Percentiles rank a stretch among this genome's conserved stretches.
phyloP scores from a whole-genome alignment of 2,888 invertebrate species.

The Synergus umbraculus region DNA sequence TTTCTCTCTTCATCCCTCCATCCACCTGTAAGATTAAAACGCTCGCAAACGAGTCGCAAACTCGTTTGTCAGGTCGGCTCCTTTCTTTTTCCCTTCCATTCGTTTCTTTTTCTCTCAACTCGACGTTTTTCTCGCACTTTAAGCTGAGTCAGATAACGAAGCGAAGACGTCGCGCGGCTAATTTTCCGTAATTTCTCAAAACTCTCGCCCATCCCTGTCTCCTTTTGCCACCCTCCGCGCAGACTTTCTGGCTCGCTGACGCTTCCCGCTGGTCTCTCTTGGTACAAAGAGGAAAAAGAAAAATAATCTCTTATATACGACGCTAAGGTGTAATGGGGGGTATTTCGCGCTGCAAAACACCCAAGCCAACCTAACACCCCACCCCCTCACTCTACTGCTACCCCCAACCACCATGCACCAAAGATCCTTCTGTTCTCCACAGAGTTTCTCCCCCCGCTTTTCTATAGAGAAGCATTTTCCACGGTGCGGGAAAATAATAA shows the following conservation, averaged over 20 bases:
- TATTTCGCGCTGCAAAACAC: conserved; percentile 75
- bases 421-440: conserved; percentile 12
- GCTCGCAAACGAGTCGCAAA: conserved; percentile 69
- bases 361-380: conserved; percentile 57
- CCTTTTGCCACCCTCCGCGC: conserved; percentile 46
- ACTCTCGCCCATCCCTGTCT: conserved; percentile 47
- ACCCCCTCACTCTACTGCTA: conserved; percentile 55
- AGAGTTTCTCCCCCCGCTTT: neutral
- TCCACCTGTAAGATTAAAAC: conserved; percentile 32
- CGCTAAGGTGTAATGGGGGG: conserved; percentile 73
- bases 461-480: conserved; percentile 49
- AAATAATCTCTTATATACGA: conserved; percentile 72
- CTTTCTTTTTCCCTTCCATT: conserved; percentile 53
- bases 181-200: conserved; percentile 74
- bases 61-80: conserved; percentile 62
- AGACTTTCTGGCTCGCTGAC: conserved; percentile 58
- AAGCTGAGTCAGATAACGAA: conserved; percentile 63
- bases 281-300: conserved; percentile 64
- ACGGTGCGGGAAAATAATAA: conserved; percentile 71
- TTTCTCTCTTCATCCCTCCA: conserved; percentile 47
- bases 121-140: conserved; percentile 47
- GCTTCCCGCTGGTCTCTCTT: conserved; percentile 44
- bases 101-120: conserved; percentile 4
- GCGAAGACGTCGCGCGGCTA: conserved; percentile 69
- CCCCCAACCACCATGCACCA: neutral